Percentiles rank a stretch among this genome's conserved stretches.
phyloP scores from a whole-genome alignment of 2,797 vertebrate genomes.

The Neosalanx taihuensis region DNA sequence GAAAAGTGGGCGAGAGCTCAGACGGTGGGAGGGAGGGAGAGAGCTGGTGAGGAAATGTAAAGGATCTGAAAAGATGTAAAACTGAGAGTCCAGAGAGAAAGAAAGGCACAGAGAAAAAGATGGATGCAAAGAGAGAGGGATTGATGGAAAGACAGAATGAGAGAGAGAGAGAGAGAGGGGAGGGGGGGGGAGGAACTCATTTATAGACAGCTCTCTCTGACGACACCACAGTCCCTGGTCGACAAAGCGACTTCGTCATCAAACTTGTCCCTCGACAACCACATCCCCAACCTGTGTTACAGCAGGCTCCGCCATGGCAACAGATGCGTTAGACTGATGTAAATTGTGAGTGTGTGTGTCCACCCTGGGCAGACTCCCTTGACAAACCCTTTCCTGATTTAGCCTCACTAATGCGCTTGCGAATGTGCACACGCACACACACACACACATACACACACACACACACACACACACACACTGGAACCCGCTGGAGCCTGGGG shows the following conservation, averaged over 20 bases:
- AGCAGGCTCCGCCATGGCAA: slow-evolving; percentile 1
- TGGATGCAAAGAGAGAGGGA: background rate
- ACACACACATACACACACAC: background rate
- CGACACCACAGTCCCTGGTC: background rate
- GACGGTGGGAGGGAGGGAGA: background rate
- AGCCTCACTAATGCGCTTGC: background rate
- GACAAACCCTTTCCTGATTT: background rate
- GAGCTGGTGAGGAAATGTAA: background rate
- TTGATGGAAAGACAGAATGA: background rate
- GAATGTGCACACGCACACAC: no score
- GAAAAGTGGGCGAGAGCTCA: no score
- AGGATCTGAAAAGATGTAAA: slow-evolving; percentile 1
- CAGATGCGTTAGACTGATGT: background rate
- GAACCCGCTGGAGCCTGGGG: background rate
- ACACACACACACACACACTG: background rate
- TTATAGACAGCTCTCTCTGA: background rate
- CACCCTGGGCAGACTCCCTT: background rate
- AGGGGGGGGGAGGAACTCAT: background rate
- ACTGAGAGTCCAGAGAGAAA: background rate
- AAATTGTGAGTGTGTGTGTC: background rate
- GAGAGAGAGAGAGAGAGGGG: background rate
- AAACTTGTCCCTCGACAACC: slow-evolving; percentile 1
- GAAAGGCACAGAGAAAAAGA: background rate
- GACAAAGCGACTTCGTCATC: background rate
- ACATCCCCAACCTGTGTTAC: background rate